Conservation (phyloP, 2,113 vertebrate species). For the Procavia capensis region DNA sequence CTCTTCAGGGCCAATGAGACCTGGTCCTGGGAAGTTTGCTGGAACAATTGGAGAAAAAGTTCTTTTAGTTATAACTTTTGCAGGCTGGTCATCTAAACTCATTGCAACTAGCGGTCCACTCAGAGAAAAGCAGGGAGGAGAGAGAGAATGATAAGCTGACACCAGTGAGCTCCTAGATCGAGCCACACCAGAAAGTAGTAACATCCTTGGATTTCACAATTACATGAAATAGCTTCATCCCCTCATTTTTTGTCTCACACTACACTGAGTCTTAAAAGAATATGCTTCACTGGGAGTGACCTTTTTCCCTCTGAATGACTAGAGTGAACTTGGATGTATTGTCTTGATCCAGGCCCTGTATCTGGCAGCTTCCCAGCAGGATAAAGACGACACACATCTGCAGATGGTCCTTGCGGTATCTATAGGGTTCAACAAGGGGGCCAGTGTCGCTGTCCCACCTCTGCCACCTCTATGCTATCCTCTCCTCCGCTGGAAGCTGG, state of each 20-base stretch:
- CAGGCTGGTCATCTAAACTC: not conserved
- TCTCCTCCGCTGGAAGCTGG: not conserved
- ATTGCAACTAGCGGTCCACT: not conserved
- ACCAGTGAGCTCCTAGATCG: not conserved
- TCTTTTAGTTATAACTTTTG: not conserved
- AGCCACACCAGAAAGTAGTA: not conserved
- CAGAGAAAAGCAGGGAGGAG: not conserved
- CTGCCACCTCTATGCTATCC: not conserved
- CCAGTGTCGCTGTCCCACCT: not conserved
- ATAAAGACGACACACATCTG: not conserved
- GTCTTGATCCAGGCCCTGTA: too few species aligned
- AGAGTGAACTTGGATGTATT: too few species aligned
- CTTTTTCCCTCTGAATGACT: not conserved
- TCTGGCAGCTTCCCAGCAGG: not conserved
- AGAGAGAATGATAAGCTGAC: conserved; percentile 18
- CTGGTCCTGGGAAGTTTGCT: not conserved
- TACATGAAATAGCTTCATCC: not conserved
- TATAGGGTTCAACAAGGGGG: not conserved
- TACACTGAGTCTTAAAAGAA: conserved; percentile 30
- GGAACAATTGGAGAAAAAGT: not conserved
- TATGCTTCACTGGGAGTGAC: not conserved
- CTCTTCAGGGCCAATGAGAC: not conserved
- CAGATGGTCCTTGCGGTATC: not conserved
- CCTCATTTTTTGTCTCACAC: conserved; percentile 26
- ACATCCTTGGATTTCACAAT: not conserved